phyloP scores from a whole-genome alignment of 2,113 vertebrate species.

The Picathartes gymnocephalus region DNA sequence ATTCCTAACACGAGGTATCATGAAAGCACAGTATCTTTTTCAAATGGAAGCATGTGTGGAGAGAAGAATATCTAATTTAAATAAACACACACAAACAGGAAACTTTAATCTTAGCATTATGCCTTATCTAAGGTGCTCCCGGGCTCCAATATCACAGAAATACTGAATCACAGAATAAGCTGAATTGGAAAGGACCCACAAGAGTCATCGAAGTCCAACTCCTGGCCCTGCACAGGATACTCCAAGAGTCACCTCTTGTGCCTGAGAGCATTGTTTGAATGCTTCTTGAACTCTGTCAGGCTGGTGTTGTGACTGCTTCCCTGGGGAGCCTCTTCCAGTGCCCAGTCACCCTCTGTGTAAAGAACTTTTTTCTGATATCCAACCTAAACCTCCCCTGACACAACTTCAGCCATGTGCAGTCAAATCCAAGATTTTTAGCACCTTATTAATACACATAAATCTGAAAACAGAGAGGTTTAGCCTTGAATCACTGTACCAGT shows the following conservation, averaged over 20 bases:
- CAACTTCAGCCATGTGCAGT: not conserved
- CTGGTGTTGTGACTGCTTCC: not conserved
- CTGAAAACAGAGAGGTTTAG: not conserved
- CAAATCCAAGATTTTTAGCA: not conserved
- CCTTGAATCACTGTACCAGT: not conserved
- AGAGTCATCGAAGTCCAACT: rapidly evolving
- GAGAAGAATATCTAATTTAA: not conserved
- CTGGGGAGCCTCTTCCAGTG: not conserved
- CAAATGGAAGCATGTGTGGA: not conserved
- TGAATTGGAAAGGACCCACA: not conserved
- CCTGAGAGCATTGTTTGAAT: rapidly evolving
- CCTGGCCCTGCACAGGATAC: not conserved
- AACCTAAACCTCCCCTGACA: not conserved
- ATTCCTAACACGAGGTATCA: not conserved
- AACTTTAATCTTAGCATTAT: not conserved
- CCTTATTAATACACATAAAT: not conserved
- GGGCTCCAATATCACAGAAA: not conserved
- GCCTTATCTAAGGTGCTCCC: not conserved
- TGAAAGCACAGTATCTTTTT: not conserved
- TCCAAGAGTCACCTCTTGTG: not conserved
- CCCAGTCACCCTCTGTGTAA: not conserved
- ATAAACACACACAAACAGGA: not conserved
- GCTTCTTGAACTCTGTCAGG: not conserved
- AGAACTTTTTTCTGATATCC: not conserved
- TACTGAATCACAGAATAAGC: not conserved